phyloP scores from a whole-genome alignment of 2,888 invertebrate genomes.

The Hydrotaea diabolus region DNA sequence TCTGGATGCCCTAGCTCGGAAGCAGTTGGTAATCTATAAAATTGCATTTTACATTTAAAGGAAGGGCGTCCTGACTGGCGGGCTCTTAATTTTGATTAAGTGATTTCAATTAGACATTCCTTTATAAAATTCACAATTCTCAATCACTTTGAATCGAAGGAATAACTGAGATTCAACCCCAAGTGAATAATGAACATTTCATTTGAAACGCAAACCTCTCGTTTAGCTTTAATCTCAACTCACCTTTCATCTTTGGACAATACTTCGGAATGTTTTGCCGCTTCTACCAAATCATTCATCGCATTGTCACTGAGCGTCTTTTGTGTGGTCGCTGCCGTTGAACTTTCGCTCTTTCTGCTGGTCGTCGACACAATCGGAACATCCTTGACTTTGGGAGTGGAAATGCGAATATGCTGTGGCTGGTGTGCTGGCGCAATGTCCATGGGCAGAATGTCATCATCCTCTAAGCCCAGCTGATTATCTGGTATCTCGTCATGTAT shows the following conservation, averaged over 20 bases:
- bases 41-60: too few relatives aligned
- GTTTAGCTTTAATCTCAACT: too few relatives aligned
- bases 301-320: slow-evolving; percentile 74
- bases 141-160: too few relatives aligned
- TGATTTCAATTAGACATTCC: too few relatives aligned
- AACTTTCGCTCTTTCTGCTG: slow-evolving; percentile 64
- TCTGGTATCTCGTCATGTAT: slow-evolving; percentile 71
- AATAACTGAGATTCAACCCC: too few relatives aligned
- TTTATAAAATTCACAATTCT: too few relatives aligned
- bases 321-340: slow-evolving; percentile 59
- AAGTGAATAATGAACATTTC: too few relatives aligned
- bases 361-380: slow-evolving; percentile 65
- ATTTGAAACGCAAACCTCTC: too few relatives aligned
- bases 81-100: too few relatives aligned
- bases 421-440: slow-evolving; percentile 29
- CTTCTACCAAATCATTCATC: slow-evolving; percentile 75
- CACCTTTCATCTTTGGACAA: slow-evolving; percentile 74
- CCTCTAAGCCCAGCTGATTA: slow-evolving; percentile 72
- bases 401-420: slow-evolving; percentile 71
- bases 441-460: slow-evolving; percentile 34
- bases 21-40: too few relatives aligned
- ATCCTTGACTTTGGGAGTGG: slow-evolving; percentile 74
- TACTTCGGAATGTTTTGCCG: slow-evolving; percentile 76
- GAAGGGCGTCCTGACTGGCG: too few relatives aligned
- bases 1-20: too few relatives aligned